Conservation (phyloP, 2,113 vertebrate species). For the Albula glossodonta region DNA sequence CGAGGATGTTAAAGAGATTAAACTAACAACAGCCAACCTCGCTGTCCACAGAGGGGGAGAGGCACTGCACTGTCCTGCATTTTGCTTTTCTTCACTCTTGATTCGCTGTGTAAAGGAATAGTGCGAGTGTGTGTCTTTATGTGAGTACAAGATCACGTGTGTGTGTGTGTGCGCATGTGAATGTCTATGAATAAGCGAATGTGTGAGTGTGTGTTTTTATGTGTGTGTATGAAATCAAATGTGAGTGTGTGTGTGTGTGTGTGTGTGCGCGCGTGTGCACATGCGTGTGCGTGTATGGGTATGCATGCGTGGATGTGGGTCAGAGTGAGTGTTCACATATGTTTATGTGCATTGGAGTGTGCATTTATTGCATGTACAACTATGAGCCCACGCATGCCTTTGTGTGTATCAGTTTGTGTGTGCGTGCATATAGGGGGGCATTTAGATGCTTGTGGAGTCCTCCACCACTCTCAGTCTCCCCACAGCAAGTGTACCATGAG, state of each 20-base stretch:
- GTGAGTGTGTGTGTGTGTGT: background rate
- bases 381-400: too few species aligned
- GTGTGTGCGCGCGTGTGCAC: background rate
- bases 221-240: background rate
- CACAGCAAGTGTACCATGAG: too few species aligned
- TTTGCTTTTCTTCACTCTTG: background rate
- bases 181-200: too few species aligned
- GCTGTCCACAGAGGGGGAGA: constrained; percentile 26
- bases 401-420: background rate
- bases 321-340: background rate
- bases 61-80: background rate
- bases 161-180: too few species aligned
- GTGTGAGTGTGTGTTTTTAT: too few species aligned
- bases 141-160: too few species aligned
- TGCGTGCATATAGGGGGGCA: background rate
- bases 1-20: constrained; percentile 19
- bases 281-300: background rate
- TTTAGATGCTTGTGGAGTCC: background rate
- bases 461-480: too few species aligned
- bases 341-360: too few species aligned
- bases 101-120: too few species aligned
- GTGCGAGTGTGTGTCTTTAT: too few species aligned
- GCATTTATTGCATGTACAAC: too few species aligned
- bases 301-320: constrained; percentile 10
- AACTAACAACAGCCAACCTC: constrained; percentile 21